Evolutionary conservation across 2,888 invertebrate genomes (phyloP), one percentile per base, ranked within the genome.

Genomic region (Cosmia pyralina): DNA sequence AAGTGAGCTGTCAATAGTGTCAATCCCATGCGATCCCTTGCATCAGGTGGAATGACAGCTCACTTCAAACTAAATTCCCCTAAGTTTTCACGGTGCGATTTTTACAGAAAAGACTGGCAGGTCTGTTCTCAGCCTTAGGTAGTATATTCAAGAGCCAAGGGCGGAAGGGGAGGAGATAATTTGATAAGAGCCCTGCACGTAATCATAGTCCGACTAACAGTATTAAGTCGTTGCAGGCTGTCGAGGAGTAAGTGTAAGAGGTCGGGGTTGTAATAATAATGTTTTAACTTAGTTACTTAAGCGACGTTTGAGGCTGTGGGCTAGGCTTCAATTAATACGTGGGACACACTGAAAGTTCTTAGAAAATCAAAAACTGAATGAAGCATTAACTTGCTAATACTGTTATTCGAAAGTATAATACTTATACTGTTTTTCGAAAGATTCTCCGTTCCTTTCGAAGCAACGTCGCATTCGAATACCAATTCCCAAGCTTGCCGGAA

Each of bases 131-230:
- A 72, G 28, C 19, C 10, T 79, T 41, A 84, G 84, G 75, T 75
- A 77, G 84, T 88, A 88, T 88, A 89, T 89, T 88, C 83, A 84
- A 83, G 84, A 85, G 59, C 70, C 60, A 83, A 79, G 82, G 78
- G 82, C 83, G 85, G 85, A 86, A 87, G 88, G 84, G 84, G 83
- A 85, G 78, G 81, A 88, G 90, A 90, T 92, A 91, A 92, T 92
- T 91, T 91, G 90, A 92, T 93, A 90, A 91, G 63, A 88, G 66
- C 74, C 74, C 84, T 84, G 75, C 81, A 79, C 81, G 79, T 83
- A 84, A 83, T 78, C 85, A 82, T 74, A 80, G 85, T 80, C 78
- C 75, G 63, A 80, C 84, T 87, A 88, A 86, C 83, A 79, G 78
- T 63, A 76, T 81, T 85, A 81, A 81, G 59, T 64, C 67, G 75